phyloP scores from a whole-genome alignment of 2,797 vertebrate genomes.

The Spatula versicolor region DNA sequence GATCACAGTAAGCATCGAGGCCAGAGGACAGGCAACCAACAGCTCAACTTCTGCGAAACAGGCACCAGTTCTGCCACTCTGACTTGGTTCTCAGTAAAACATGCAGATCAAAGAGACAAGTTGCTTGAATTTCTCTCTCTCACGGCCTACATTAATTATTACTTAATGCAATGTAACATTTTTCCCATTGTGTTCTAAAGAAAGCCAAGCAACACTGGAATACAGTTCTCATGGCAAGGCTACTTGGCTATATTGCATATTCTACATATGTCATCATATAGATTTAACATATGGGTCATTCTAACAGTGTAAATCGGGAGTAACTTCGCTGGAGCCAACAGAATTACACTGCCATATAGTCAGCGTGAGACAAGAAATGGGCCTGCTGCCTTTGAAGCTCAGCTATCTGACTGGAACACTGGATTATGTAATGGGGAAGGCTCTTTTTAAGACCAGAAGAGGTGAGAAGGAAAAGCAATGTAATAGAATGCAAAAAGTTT shows the following conservation, averaged over 20 bases:
- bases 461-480: background rate
- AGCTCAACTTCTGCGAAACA: background rate
- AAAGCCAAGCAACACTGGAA: background rate
- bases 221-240: background rate
- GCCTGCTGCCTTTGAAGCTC: background rate
- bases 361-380: background rate
- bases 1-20: background rate
- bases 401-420: background rate
- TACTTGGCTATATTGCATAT: background rate
- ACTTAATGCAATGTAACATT: background rate
- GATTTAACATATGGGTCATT: background rate
- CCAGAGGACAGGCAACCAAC: background rate
- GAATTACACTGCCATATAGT: background rate
- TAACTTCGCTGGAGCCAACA: background rate
- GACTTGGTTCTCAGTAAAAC: background rate
- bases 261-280: background rate
- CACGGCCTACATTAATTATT: background rate
- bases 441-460: background rate
- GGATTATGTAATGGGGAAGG: accelerated
- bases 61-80: background rate
- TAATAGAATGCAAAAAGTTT: background rate
- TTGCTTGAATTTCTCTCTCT: constrained; percentile 1
- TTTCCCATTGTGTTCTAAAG: background rate
- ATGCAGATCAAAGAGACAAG: background rate
- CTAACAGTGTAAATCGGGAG: accelerated